Conservation (phyloP, 1,140 invertebrate species). For the Drosophila tsacasi region DNA sequence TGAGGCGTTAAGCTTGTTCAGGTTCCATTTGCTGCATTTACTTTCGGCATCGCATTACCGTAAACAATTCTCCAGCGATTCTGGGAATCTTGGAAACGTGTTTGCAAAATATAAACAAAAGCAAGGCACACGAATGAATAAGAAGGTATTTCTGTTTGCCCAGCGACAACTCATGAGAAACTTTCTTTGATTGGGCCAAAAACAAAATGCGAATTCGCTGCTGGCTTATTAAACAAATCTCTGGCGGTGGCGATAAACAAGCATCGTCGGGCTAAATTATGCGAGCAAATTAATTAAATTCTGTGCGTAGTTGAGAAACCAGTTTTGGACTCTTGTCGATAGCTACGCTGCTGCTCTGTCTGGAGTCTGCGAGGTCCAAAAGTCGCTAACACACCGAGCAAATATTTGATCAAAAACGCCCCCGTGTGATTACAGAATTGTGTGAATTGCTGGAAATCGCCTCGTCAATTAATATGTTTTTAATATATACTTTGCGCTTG, state of each 20-base stretch:
- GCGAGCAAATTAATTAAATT: slow-evolving; percentile 71
- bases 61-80: slow-evolving; percentile 40
- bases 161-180: slow-evolving; percentile 46
- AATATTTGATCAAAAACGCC: slow-evolving; percentile 57
- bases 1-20: slow-evolving; percentile 56
- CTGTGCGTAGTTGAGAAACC: slow-evolving; percentile 69
- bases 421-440: slow-evolving; percentile 42
- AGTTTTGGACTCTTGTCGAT: slow-evolving; percentile 41
- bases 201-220: slow-evolving; percentile 4
- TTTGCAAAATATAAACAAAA: slow-evolving; percentile 51
- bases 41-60: slow-evolving; percentile 42
- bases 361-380: slow-evolving; percentile 31
- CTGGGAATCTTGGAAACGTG: slow-evolving; percentile 47
- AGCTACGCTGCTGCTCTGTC: not conserved
- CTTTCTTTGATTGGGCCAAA: slow-evolving; percentile 59
- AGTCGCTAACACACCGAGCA: slow-evolving; percentile 54
- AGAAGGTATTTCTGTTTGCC: slow-evolving; percentile 33
- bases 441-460: slow-evolving; percentile 38
- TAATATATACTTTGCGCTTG: slow-evolving; percentile 13
- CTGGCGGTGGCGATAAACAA: slow-evolving; percentile 44
- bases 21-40: slow-evolving; percentile 46
- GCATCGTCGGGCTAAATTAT: slow-evolving; percentile 49
- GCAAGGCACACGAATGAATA: slow-evolving; percentile 6
- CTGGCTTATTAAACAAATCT: slow-evolving; percentile 62
- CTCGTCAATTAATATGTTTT: slow-evolving; percentile 32